phyloP scores from a whole-genome alignment of 2,797 vertebrate genomes.

The Parambassis ranga region DNA sequence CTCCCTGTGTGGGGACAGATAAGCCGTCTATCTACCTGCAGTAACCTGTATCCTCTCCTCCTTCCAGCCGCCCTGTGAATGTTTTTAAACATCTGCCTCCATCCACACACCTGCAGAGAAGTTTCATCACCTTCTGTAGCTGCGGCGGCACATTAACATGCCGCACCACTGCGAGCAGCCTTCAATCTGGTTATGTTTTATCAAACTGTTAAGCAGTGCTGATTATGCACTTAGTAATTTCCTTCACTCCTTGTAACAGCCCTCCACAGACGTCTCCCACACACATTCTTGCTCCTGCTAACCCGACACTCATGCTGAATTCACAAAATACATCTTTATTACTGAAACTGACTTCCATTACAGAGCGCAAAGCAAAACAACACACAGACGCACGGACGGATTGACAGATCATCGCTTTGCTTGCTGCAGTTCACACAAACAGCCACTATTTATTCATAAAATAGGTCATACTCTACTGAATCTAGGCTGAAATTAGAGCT shows the following conservation, averaged over 20 bases:
- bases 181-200: constrained; percentile 21
- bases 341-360: constrained; percentile 18
- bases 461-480: constrained; percentile 7
- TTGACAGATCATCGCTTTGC: neutral
- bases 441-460: constrained; percentile 8
- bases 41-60: neutral
- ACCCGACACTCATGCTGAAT: constrained; percentile 42
- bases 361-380: constrained; percentile 19
- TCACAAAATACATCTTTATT: constrained; percentile 57
- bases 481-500: neutral
- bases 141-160: constrained; percentile 13
- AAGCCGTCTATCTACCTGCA: neutral
- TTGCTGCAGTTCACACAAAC: neutral
- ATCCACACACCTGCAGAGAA: constrained; percentile 1
- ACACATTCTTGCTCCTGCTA: constrained; percentile 40
- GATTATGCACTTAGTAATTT: constrained; percentile 53
- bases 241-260: constrained; percentile 36
- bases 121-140: constrained; percentile 5
- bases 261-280: constrained; percentile 57
- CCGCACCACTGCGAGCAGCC: constrained; percentile 4
- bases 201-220: constrained; percentile 42
- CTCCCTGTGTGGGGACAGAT: too few species aligned
- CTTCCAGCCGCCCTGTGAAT: neutral
- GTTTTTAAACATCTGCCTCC: neutral
- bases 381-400: constrained; percentile 1